Evolutionary conservation across 2,888 invertebrate genomes (phyloP).

Genomic region (Napeogenes inachia): DNA sequence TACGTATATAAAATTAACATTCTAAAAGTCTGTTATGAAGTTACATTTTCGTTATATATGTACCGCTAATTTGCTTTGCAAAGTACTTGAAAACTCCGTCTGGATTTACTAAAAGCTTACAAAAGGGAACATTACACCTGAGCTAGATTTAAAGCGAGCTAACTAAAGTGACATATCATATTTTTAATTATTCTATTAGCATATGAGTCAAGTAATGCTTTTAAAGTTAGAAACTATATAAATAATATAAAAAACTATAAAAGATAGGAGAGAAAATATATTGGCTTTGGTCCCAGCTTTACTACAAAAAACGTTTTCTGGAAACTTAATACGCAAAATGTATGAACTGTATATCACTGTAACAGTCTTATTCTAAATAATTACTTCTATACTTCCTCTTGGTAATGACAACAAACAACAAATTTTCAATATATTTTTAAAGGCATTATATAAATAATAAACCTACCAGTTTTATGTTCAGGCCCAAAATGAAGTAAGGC

Average conservation of each 20-base stretch:
- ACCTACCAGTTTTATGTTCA: neutral
- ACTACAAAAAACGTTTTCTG: too few relatives aligned
- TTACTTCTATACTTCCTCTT: too few relatives aligned
- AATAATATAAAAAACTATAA: too few relatives aligned
- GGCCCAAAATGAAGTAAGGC: neutral
- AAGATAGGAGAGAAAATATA: too few relatives aligned
- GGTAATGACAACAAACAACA: too few relatives aligned
- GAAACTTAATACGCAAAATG: too few relatives aligned
- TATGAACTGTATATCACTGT: too few relatives aligned
- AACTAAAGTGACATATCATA: conserved; percentile 10
- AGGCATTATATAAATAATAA: neutral
- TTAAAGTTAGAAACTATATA: too few relatives aligned
- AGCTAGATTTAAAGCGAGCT: conserved; percentile 17
- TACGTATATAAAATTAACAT: conserved; percentile 25
- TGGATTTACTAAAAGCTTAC: conserved; percentile 28
- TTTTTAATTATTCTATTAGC: neutral
- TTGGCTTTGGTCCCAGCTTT: too few relatives aligned
- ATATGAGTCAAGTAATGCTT: neutral
- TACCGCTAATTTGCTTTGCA: conserved; percentile 31
- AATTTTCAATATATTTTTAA: too few relatives aligned
- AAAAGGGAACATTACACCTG: conserved; percentile 25
- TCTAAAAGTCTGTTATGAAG: conserved; percentile 26
- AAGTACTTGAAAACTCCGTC: conserved; percentile 27
- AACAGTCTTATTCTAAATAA: too few relatives aligned
- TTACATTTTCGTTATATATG: conserved; percentile 27